These are phyloP conservation scores for Caenorhabditis japonica DNA, from an alignment of 2,888 invertebrate genomes.

Conservation along the genomic window DNA sequence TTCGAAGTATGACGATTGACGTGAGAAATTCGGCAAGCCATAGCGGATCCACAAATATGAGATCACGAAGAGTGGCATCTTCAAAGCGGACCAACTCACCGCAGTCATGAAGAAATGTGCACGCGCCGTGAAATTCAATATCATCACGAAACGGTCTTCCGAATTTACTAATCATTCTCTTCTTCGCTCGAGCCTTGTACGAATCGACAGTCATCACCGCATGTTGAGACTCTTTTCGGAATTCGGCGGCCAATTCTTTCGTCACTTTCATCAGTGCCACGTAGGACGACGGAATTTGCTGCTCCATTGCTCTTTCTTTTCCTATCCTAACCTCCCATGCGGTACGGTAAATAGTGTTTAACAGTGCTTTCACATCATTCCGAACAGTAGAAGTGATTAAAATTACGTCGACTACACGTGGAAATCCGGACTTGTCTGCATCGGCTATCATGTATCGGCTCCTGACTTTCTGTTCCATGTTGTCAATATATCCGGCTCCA, in stretches of 20 bases:
- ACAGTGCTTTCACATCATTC: constrained; percentile 85
- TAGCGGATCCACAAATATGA: constrained; percentile 96
- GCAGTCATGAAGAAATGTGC: constrained; percentile 91
- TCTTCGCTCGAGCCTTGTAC: constrained; percentile 80
- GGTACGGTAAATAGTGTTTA: constrained; percentile 87
- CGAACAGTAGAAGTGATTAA: constrained; percentile 80
- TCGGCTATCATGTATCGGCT: constrained; percentile 89
- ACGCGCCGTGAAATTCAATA: constrained; percentile 93
- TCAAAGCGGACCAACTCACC: constrained; percentile 71
- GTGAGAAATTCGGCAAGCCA: constrained; percentile 98
- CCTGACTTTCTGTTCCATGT: constrained; percentile 82
- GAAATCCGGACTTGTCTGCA: constrained; percentile 88
- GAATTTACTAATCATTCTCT: constrained; percentile 63
- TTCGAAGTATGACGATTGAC: constrained; percentile 90
- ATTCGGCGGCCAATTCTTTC: constrained; percentile 82
- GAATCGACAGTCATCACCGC: constrained; percentile 86
- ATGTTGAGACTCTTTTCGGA: constrained; percentile 77
- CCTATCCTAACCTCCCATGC: constrained; percentile 86
- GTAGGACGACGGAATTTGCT: constrained; percentile 95
- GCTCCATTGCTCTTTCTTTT: constrained; percentile 90
- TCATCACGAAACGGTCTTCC: constrained; percentile 82
- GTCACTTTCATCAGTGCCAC: constrained; percentile 90
- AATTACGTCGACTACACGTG: constrained; percentile 80
- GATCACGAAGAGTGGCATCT: constrained; percentile 91
- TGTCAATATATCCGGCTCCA: constrained; percentile 82